These are phyloP conservation scores for Myripristis jacobus DNA, from an alignment of 2,797 vertebrate genomes.

Conservation along the genomic window DNA sequence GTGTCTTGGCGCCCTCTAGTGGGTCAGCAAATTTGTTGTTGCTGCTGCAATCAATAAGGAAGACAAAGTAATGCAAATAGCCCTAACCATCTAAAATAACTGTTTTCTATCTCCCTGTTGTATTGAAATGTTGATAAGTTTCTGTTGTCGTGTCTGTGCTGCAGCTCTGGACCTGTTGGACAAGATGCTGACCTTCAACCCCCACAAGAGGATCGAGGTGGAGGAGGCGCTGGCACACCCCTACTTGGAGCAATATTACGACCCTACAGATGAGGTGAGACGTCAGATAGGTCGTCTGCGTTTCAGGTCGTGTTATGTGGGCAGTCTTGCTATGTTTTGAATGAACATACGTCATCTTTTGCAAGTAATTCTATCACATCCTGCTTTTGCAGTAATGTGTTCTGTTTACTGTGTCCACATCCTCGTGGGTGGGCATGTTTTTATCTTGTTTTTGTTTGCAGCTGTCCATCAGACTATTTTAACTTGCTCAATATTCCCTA, in stretches of 20 bases:
- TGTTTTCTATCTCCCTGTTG: not conserved
- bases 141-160: conserved; percentile 5
- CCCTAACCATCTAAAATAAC: not conserved
- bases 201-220: conserved; percentile 91
- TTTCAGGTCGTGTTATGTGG: not conserved
- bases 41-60: not conserved
- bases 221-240: conserved; percentile 91
- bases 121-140: not conserved
- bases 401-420: too few relatives aligned
- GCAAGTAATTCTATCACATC: too few relatives aligned
- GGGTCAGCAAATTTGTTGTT: not conserved
- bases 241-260: conserved; percentile 94
- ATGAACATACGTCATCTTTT: too few relatives aligned
- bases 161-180: conserved; percentile 90
- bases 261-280: conserved; percentile 91
- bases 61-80: not conserved
- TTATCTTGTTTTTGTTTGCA: too few relatives aligned
- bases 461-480: too few relatives aligned
- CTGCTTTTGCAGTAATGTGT: too few relatives aligned
- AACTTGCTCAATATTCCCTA: too few relatives aligned
- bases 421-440: too few relatives aligned
- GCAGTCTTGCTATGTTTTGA: not conserved
- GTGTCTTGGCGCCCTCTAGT: conserved; percentile 35
- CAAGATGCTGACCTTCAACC: conserved; percentile 93
- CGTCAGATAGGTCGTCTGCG: not conserved